These are phyloP conservation scores for Vanessa tameamea DNA, from an alignment of 1,140 invertebrate genomes.

Conservation along the genomic window DNA sequence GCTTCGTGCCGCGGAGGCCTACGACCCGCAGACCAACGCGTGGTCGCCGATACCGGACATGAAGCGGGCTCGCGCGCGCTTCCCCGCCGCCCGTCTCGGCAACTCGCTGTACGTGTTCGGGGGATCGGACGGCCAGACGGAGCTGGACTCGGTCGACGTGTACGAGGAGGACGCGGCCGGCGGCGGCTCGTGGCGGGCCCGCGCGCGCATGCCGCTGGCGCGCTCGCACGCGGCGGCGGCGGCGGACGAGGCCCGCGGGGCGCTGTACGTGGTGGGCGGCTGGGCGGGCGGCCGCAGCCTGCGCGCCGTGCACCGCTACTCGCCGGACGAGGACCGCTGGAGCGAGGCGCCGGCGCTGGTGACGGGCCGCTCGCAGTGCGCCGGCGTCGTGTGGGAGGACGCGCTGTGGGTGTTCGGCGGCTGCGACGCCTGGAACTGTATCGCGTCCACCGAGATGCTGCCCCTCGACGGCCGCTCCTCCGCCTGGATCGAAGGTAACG, in stretches of 20 bases:
- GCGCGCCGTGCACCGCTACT: constrained; percentile 88
- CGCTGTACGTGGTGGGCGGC: constrained; percentile 88
- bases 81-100: constrained; percentile 79
- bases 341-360: constrained; percentile 81
- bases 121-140: constrained; percentile 81
- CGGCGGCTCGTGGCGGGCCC: constrained; percentile 39
- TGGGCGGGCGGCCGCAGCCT: constrained; percentile 86
- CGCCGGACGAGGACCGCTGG: constrained; percentile 84
- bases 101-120: constrained; percentile 84
- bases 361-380: constrained; percentile 89
- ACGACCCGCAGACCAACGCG: constrained; percentile 84
- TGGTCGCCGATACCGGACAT: constrained; percentile 87
- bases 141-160: constrained; percentile 78
- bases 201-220: constrained; percentile 42
- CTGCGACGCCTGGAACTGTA: constrained; percentile 90
- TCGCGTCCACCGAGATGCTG: constrained; percentile 77
- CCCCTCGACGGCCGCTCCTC: constrained; percentile 37
- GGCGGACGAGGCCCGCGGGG: constrained; percentile 78
- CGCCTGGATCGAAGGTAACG: constrained; percentile 48
- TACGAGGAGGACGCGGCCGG: constrained; percentile 29
- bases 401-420: constrained; percentile 90
- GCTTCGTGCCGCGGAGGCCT: constrained; percentile 87
- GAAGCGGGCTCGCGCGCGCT: constrained; percentile 83
- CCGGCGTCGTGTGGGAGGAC: constrained; percentile 84
- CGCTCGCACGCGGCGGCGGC: constrained; percentile 86